Conservation (phyloP, 2,888 invertebrate species). For the Drosophila ustulata region DNA sequence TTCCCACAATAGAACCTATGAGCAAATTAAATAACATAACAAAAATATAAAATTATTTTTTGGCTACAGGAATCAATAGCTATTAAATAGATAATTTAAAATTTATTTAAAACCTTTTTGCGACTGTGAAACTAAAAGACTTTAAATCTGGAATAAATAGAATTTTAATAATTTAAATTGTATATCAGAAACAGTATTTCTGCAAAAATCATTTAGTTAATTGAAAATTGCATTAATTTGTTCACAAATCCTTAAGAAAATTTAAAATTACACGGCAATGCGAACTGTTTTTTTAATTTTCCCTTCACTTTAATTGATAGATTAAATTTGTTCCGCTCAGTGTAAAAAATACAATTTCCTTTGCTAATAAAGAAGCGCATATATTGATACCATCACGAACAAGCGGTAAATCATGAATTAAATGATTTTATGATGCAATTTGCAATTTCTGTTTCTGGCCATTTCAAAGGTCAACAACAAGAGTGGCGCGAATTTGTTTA, state of each 20-base stretch:
- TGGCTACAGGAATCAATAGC: no score
- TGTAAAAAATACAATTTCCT: slow-evolving; percentile 17
- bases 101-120: no score
- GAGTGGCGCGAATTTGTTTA: slow-evolving; percentile 58
- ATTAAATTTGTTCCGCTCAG: not conserved
- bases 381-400: slow-evolving; percentile 53
- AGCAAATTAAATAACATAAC: no score
- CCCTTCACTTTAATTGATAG: not conserved
- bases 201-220: no score
- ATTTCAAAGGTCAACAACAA: slow-evolving; percentile 51
- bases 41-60: no score
- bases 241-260: not conserved
- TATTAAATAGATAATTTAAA: no score
- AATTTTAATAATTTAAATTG: no score
- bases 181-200: no score
- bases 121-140: no score
- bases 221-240: no score
- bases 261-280: not conserved
- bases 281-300: not conserved
- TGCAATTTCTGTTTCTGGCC: slow-evolving; percentile 26
- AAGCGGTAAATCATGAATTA: slow-evolving; percentile 65
- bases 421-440: slow-evolving; percentile 74
- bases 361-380: not conserved
- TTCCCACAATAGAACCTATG: no score
- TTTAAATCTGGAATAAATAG: no score